Conservation (phyloP, 2,113 vertebrate species). For the Syngnathus floridae region DNA sequence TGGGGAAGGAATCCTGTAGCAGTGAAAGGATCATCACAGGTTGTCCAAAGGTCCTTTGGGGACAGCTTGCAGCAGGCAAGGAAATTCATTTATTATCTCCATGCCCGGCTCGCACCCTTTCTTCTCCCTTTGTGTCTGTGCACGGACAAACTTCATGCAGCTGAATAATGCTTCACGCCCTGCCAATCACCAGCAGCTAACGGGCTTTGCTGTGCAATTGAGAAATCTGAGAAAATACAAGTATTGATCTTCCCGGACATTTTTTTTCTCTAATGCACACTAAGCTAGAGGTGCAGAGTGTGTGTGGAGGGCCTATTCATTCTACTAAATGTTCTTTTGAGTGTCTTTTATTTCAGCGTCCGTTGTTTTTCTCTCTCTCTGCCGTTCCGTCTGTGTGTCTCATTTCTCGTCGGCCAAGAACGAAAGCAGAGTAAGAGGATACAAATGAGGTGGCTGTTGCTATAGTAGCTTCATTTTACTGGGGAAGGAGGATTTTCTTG, state of each 20-base stretch:
- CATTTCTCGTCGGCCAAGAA: conserved; percentile 19
- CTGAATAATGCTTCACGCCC: conserved; percentile 51
- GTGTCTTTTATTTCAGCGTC: conserved; percentile 34
- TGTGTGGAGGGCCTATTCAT: conserved; percentile 46
- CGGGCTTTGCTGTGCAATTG: conserved; percentile 47
- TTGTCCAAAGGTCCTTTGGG: conserved; percentile 36
- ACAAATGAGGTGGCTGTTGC: conserved; percentile 33
- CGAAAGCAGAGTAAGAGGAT: conserved; percentile 19
- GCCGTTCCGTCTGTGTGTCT: conserved; percentile 5
- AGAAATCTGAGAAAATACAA: conserved; percentile 42
- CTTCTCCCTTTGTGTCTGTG: conserved; percentile 21
- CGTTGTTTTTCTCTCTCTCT: conserved; percentile 22
- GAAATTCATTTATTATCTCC: conserved; percentile 47
- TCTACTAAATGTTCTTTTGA: conserved; percentile 39
- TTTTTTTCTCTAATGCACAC: conserved; percentile 23
- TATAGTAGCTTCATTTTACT: conserved; percentile 33
- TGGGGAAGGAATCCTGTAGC: background rate
- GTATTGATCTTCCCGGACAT: conserved; percentile 47
- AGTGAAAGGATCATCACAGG: conserved; percentile 18
- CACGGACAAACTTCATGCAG: conserved; percentile 24
- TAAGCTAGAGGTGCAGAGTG: conserved; percentile 28
- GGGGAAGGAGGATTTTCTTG: conserved; percentile 17
- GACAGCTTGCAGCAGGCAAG: conserved; percentile 23
- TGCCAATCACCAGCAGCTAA: conserved; percentile 40
- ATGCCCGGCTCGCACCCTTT: conserved; percentile 13